Base-by-base conservation (phyloP, 2,113 vertebrate genomes). In the Corythaeola cristata region DNA sequence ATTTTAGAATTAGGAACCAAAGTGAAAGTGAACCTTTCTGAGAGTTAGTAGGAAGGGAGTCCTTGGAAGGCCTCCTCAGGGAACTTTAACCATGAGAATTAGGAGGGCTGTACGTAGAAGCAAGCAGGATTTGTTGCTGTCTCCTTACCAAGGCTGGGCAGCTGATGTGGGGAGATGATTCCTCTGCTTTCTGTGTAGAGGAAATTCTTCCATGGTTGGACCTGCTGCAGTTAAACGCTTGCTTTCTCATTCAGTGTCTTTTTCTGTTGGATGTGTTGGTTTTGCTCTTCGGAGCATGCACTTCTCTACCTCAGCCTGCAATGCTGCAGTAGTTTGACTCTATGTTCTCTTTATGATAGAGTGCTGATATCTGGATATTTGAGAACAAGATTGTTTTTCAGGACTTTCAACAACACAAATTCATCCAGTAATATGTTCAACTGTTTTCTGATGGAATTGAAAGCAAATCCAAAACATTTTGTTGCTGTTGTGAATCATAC, bases 381-480 rank as follows among this genome's bases (percentile, higher is more conserved):
- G 53, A 55, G 37, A 90, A 83, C 9, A 60, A 78, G 33, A 56
- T 24, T 1, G 0, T 49, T 89, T 89, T 75, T 86, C 63, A 78
- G 60, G 50, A 75, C 67, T 88, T 83, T 22, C 58, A 78, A 15
- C 15, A 58, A 18, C 7, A 32, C 27, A 75, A 28, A 78, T 93
- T 52, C 21, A 39, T 35, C 18, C 47, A 77, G 41, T 44, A 76
- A 8, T 78, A 69, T 71, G 44, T 58, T 58, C 86, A 74, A 17
- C 77, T 69, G 55, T 79, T 83, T 95, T 64, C 72, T 59, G 41
- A 90, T 27, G 28, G 62, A 85, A 89, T 23, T 78, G 44, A 85
- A 96, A 74, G 30, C 47, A 80, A 96, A 82, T 82, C 23, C 63
- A 88, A 90, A 56, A 13, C 88, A 80, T 81, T 93, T 69, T 75